phyloP scores from a whole-genome alignment of 2,113 vertebrate species.

The Bucco capensis region DNA sequence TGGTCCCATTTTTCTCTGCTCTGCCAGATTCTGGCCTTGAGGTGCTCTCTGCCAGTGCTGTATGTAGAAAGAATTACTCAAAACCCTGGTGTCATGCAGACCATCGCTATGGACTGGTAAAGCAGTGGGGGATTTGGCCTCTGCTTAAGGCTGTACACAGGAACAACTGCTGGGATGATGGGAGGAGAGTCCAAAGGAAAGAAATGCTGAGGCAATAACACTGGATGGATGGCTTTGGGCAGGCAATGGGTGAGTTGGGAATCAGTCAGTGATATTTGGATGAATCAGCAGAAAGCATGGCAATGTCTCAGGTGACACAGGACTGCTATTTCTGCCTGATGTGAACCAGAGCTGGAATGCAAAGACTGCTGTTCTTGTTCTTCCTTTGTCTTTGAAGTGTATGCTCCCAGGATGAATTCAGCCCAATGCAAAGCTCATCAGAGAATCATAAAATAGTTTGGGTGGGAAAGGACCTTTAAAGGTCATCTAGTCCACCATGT shows the following conservation, averaged over 20 bases:
- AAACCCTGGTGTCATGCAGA: neutral
- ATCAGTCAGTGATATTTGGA: neutral
- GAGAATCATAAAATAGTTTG: no score
- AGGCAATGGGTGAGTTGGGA: neutral
- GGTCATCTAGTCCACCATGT: no score
- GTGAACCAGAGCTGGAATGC: neutral
- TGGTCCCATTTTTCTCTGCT: neutral
- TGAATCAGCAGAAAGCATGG: neutral
- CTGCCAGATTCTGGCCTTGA: neutral
- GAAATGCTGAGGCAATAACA: neutral
- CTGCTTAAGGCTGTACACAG: neutral
- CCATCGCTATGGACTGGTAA: neutral
- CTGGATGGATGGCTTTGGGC: neutral
- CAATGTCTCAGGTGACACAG: neutral
- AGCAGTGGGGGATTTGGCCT: fast-evolving
- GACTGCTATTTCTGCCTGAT: neutral
- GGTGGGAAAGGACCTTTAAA: no score
- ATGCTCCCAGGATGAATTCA: no score
- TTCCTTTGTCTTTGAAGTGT: neutral
- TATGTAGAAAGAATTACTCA: neutral
- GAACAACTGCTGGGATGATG: neutral
- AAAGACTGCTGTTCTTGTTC: neutral
- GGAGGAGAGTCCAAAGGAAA: neutral
- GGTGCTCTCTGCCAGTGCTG: neutral
- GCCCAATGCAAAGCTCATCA: no score